These are phyloP conservation scores for Apeira syringaria DNA, from an alignment of 2,888 invertebrate species.

Conservation along the genomic window DNA sequence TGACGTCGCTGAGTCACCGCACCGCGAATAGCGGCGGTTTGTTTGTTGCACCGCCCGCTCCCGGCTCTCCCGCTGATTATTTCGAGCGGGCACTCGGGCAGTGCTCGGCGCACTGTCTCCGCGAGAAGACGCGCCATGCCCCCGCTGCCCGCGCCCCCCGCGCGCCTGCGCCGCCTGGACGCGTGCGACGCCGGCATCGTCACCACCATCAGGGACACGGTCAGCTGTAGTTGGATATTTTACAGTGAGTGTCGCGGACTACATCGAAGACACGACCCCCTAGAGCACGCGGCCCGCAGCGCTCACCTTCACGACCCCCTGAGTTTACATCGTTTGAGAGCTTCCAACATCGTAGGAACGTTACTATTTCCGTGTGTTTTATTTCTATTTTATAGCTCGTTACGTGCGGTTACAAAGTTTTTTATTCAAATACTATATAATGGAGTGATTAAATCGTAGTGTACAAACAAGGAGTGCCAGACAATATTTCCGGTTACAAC, in stretches of 20 bases:
- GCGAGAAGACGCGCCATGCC: conserved; percentile 70
- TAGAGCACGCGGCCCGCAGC: conserved; percentile 33
- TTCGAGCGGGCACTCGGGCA: conserved; percentile 74
- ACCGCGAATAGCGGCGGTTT: conserved; percentile 79
- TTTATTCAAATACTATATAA: conserved; percentile 1
- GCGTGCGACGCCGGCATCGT: conserved; percentile 81
- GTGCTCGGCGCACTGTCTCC: conserved; percentile 70
- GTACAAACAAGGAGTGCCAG: conserved; percentile 13
- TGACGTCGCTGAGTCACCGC: conserved; percentile 78
- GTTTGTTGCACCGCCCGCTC: conserved; percentile 79
- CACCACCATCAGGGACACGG: conserved; percentile 85
- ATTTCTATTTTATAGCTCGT: neutral
- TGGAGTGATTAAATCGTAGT: conserved; percentile 6
- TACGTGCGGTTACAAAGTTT: conserved; percentile 1
- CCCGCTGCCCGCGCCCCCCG: conserved; percentile 76
- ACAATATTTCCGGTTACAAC: conserved; percentile 10
- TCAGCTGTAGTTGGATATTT: conserved; percentile 90
- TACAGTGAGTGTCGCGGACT: conserved; percentile 85
- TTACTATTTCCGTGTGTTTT: conserved; percentile 26
- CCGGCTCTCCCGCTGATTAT: conserved; percentile 74
- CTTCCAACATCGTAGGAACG: conserved; percentile 36
- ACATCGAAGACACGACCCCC: conserved; percentile 27
- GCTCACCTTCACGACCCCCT: neutral
- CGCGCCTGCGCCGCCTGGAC: conserved; percentile 63
- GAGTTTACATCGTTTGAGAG: conserved; percentile 31